Evolutionary conservation across 2,888 invertebrate genomes (phyloP), one percentile per base, ranked within the genome.

Genomic region (Dichetophora obliterata): DNA sequence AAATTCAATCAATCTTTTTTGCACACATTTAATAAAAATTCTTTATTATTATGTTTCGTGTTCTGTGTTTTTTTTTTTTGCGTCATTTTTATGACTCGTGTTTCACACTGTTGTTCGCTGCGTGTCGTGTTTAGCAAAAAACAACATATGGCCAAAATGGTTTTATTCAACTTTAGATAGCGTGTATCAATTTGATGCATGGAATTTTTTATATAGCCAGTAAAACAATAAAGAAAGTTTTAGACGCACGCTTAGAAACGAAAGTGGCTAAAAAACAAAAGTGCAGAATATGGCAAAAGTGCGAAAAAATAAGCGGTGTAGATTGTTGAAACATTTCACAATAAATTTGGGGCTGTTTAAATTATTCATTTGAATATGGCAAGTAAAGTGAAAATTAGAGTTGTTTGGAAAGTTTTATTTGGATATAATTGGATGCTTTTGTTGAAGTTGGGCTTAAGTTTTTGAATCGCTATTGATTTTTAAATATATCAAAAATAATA

Each of bases 1-100:
- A 71, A 71, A 59, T 71, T 71, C 71, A 71, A 71, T 71, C 71
- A 71, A 71, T 71, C 59, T 71, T 52, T 37, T 22, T 54, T n/a
- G 11, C 54, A 19, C 54, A 19, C 31, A 16, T 52, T 70, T 70
- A 31, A 70, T 54, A 43, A n/a, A 22, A 22, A 22, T 43, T 43
- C 37, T 22, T 66, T 43, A 37, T 66, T 66, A 27, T 66, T 66
- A 43, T 43, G 16, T 48, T 48, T 16, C 5, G 34, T 11, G 11
- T 37, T 34, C 43, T 11, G 43, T 66, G 37, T 34, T 65, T 31
- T 65, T 37, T 34, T n/a, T 65, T 65, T 65, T 65, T n/a, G 65
- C 11, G 3, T 37, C 31, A 31, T 19, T 65, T 65, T 65, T 34
- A 65, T 65, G 34, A 34, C 16, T 5, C 11, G 59, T 59, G 24